Percentiles rank a stretch among this genome's conserved stretches.
These are phyloP conservation scores for Hydrophis major DNA, from an alignment of 2,797 vertebrate genomes.

Conservation along the genomic window DNA sequence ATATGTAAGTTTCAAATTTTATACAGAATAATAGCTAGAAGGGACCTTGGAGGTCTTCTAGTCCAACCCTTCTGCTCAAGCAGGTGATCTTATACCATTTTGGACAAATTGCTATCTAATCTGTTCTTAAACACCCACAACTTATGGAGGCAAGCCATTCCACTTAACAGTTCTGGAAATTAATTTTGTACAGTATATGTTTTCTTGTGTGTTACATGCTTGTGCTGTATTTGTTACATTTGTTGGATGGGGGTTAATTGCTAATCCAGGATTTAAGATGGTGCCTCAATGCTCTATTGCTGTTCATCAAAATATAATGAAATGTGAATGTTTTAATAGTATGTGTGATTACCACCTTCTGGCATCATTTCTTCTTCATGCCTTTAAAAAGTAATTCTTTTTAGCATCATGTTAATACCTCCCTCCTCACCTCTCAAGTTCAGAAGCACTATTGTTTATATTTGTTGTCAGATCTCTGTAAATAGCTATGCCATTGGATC, in stretches of 20 bases:
- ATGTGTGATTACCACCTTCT: neutral
- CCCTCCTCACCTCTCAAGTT: constrained; percentile 18
- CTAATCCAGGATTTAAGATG: neutral
- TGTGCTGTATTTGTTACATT: neutral
- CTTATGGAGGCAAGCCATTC: neutral
- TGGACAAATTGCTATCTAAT: neutral
- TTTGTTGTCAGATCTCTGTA: constrained; percentile 30
- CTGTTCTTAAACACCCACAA: neutral
- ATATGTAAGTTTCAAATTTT: neutral
- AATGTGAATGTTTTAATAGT: neutral
- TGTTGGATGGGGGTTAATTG: neutral
- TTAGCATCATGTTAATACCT: neutral
- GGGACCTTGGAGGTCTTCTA: neutral
- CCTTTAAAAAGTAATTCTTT: neutral
- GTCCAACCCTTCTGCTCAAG: neutral
- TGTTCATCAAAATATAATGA: neutral
- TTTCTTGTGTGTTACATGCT: neutral
- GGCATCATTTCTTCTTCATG: neutral
- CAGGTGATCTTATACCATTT: neutral
- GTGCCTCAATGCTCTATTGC: neutral
- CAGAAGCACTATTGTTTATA: constrained; percentile 41
- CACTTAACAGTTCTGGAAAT: neutral
- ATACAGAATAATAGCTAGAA: neutral
- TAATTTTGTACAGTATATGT: neutral
- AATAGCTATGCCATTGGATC: constrained; percentile 30